Base-by-base conservation (phyloP, 2,888 invertebrate genomes). In the Cryptophagus acutangulus region DNA sequence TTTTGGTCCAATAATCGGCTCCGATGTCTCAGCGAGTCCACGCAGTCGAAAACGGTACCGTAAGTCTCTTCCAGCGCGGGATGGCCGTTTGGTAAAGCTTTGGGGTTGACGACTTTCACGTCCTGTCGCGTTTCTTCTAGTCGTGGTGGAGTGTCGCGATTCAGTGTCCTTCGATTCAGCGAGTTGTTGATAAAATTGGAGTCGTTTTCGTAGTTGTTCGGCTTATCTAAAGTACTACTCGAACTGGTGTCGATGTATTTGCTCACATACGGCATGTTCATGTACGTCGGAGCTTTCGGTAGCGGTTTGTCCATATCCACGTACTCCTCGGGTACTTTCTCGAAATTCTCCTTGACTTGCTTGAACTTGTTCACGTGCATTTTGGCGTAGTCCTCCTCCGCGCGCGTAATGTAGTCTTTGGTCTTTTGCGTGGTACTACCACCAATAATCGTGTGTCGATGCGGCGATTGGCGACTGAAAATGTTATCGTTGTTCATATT, bases 221-320 rank as follows among this genome's bases (percentile, higher is more conserved):
- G 20, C 6, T 6, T 9, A 9, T 20, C 6, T n/a, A n/a, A n/a
- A n/a, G n/a, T n/a, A 26, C 35, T n/a, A 24, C 24, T 3, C 39
- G 67, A 65, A 44, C 65, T 69, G 1, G 65, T 66, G 40, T 70
- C 70, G 13, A 65, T 65, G 29, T 62, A 66, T 51, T 61, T 64
- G 9, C 51, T 57, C 14, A 62, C 46, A 17, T 41, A 43, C 6
- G 54, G 46, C 24, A 55, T 42, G 31, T 58, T 55, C 38, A 57
- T 61, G 31, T 59, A 61, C 36, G 57, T 60, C 26, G 45, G 24
- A 6, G 6, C 24, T 20, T 20, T 20, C n/a, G n/a, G n/a, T n/a
- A n/a, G 24, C 6, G 24, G 24, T 20, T 20, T 20, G 24, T 8
- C n/a, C n/a, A 20, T n/a, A n/a, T 31, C 12, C 14, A 31, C 15